A percentile compares a stretch with the other conserved stretches of the same genome.
phyloP scores from a whole-genome alignment of 1,140 invertebrate species.

The Drosophila mauritiana region DNA sequence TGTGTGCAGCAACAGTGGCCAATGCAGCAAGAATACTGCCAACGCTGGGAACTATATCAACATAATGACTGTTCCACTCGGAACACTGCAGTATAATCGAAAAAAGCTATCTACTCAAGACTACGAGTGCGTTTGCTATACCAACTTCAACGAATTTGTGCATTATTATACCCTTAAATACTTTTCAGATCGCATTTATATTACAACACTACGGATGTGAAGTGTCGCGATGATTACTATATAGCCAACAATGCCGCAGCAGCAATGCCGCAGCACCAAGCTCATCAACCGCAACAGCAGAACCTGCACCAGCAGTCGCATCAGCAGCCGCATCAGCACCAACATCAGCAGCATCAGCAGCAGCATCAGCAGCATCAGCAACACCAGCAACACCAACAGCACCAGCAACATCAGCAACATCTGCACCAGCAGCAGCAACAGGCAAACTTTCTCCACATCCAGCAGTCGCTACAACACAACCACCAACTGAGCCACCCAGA shows the following conservation, averaged over 20 bases:
- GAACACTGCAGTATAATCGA: slow-evolving; percentile 80
- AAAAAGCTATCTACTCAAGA: slow-evolving; percentile 78
- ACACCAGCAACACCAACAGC: slow-evolving; percentile 33
- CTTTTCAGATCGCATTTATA: slow-evolving; percentile 69
- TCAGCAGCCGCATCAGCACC: slow-evolving; percentile 23
- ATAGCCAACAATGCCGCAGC: slow-evolving; percentile 41
- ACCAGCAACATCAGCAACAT: slow-evolving; percentile 34
- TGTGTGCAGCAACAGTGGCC: slow-evolving; percentile 53
- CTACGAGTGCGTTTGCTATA: slow-evolving; percentile 73
- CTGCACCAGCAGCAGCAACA: slow-evolving; percentile 35
- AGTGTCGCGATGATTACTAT: slow-evolving; percentile 81
- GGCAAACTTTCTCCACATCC: slow-evolving; percentile 53
- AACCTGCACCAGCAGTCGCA: slow-evolving; percentile 28
- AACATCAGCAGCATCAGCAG: slow-evolving; percentile 29
- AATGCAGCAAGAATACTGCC: slow-evolving; percentile 60
- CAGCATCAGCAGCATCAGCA: slow-evolving; percentile 45
- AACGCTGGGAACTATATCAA: slow-evolving; percentile 78
- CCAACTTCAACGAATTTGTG: neutral
- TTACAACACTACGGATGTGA: slow-evolving; percentile 76
- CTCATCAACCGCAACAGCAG: slow-evolving; percentile 39
- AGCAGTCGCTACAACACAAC: slow-evolving; percentile 52
- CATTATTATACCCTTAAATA: neutral
- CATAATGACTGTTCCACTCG: slow-evolving; percentile 78
- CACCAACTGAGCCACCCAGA: slow-evolving; percentile 56
- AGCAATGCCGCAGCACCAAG: slow-evolving; percentile 30